phyloP scores from a whole-genome alignment of 2,888 invertebrate genomes.

The Agriotes lineatus region DNA sequence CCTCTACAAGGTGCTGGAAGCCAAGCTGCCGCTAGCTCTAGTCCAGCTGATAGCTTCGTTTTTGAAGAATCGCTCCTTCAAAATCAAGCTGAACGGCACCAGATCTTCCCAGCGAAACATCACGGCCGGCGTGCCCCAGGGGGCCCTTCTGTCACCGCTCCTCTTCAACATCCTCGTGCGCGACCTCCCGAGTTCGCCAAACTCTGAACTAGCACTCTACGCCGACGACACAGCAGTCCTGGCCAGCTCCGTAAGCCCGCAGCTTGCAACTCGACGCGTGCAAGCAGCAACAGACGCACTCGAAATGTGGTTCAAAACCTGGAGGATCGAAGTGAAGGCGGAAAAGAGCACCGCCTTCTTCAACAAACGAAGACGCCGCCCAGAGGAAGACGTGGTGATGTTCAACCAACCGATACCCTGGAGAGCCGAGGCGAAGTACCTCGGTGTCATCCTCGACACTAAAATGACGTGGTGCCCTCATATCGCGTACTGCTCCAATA shows the following conservation, averaged over 20 bases:
- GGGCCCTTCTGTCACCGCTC: neutral
- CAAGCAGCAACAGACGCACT: neutral
- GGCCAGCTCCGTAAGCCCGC: neutral
- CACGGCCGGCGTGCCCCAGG: neutral
- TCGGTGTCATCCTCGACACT: neutral
- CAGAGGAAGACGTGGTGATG: neutral
- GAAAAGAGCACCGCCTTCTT: neutral
- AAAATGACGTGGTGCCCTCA: neutral
- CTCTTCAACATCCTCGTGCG: neutral
- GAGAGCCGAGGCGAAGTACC: neutral
- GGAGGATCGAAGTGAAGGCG: no score
- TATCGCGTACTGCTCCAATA: neutral
- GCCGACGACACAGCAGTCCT: neutral
- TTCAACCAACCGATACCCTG: neutral
- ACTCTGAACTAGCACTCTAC: neutral
- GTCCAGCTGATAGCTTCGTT: neutral
- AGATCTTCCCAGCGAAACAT: neutral
- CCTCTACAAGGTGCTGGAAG: neutral
- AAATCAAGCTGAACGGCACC: neutral
- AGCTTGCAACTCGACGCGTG: neutral
- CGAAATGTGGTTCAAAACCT: neutral
- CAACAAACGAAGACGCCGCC: neutral
- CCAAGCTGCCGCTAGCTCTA: neutral
- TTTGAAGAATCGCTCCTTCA: neutral
- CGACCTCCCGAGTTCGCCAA: neutral